Evolutionary conservation across 2,113 vertebrate genomes (phyloP).

Genomic region (Dromas ardeola): DNA sequence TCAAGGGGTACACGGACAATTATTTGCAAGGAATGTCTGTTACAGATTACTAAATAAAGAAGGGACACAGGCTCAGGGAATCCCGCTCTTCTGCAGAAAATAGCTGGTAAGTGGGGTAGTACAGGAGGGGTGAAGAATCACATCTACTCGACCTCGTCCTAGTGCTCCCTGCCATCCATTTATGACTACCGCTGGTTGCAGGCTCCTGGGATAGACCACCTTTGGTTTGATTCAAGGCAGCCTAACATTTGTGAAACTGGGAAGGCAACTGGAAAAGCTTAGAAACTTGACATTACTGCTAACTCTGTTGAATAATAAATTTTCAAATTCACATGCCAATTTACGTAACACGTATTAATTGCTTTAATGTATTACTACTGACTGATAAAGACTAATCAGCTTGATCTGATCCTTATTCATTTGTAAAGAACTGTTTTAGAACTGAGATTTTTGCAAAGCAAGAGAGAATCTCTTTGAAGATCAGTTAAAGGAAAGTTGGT

Average conservation of each 20-base stretch:
- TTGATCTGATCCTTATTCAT: background rate
- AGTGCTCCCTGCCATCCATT: background rate
- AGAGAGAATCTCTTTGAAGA: background rate
- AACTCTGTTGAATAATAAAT: background rate
- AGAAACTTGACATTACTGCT: background rate
- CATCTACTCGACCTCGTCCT: background rate
- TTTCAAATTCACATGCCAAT: background rate
- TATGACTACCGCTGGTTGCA: background rate
- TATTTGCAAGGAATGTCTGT: background rate
- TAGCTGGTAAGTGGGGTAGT: background rate
- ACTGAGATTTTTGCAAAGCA: background rate
- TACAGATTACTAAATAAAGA: background rate
- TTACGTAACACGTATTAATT: background rate
- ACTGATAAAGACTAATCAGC: background rate
- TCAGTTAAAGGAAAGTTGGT: background rate
- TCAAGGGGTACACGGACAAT: background rate
- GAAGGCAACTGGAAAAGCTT: background rate
- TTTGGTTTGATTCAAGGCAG: background rate
- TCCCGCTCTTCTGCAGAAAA: background rate
- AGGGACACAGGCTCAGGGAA: background rate
- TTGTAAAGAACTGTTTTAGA: background rate
- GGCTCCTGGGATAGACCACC: background rate
- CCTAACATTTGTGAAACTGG: background rate
- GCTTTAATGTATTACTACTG: background rate
- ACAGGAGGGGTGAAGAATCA: background rate